Base-by-base conservation (phyloP, 2,797 vertebrate genomes). In the Amniataba percoides region DNA sequence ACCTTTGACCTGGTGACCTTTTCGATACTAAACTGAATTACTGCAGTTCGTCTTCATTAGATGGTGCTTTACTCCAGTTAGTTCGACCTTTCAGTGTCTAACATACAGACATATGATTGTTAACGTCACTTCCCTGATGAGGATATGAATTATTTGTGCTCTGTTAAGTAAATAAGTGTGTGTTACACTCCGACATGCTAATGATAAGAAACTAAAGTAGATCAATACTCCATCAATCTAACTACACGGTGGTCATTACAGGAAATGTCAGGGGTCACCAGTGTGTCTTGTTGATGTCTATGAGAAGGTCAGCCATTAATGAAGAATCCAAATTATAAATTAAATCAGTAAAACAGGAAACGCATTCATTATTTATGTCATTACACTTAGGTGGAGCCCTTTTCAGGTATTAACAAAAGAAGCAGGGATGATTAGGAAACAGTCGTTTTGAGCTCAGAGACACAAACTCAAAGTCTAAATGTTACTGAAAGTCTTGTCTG, bases 251-350 rank as follows among this genome's bases (percentile, higher is more conserved):
- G 60, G 65, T 77, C 51, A 77, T 81, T 77, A 79, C 8, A 70
- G 40, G 6, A 77, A 77, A 84, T 77, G 74, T 75, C 76, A 80
- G 34, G n/a, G 66, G 64, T 83, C 66, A 67, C 25, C 31, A 34
- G 1, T 42, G 42, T 40, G 21, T 19, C n/a, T 34, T 48, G 31
- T 21, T 58, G 21, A 57, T 25, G 10, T 76, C 42, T 45, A 25
- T 52, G 13, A 75, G 60, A 85, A 87, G 74, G 43, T 85, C 57
- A 62, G 10, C 16, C 34, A 62, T 66, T 36, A 43, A 15, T 21
- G 13, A 27, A 51, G 43, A 46, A 42, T 56, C 39, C n/a, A 56
- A 64, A 63, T 64, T 19, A 74, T 46, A 19, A 57, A 59, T 77
- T 62, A 55, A 25, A 48, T n/a, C n/a, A 21, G 5, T 14, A 48